Conservation (phyloP, 1,140 invertebrate genomes). For the Solenopsis invicta region DNA sequence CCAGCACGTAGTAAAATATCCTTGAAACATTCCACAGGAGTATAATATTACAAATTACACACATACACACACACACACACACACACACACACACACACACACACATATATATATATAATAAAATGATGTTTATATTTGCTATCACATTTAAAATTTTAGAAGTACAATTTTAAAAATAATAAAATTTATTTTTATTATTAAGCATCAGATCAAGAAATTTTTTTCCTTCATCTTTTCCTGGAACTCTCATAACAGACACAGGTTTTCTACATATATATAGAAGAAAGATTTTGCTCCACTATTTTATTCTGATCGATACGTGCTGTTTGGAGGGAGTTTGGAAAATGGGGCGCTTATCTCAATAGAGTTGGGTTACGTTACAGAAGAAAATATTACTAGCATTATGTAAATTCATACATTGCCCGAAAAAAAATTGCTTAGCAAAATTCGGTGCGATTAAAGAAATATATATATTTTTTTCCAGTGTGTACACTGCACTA, state of each 20-base stretch:
- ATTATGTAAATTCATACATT: neutral
- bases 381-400: neutral
- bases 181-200: neutral
- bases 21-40: neutral
- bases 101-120: too few relatives aligned
- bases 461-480: neutral
- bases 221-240: neutral
- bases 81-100: too few relatives aligned
- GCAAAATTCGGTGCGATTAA: neutral
- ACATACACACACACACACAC: too few relatives aligned
- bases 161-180: neutral
- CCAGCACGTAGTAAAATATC: neutral
- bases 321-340: neutral
- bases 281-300: neutral
- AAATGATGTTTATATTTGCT: slow-evolving; percentile 10
- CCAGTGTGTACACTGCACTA: neutral
- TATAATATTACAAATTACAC: neutral
- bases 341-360: too few relatives aligned
- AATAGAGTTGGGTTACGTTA: neutral
- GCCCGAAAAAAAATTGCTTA: neutral
- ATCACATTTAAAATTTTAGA: neutral
- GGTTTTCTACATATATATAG: neutral
- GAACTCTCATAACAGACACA: neutral
- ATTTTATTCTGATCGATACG: neutral
- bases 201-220: neutral